Base-by-base conservation (phyloP, 2,113 vertebrate genomes). In the Chionomys nivalis region DNA sequence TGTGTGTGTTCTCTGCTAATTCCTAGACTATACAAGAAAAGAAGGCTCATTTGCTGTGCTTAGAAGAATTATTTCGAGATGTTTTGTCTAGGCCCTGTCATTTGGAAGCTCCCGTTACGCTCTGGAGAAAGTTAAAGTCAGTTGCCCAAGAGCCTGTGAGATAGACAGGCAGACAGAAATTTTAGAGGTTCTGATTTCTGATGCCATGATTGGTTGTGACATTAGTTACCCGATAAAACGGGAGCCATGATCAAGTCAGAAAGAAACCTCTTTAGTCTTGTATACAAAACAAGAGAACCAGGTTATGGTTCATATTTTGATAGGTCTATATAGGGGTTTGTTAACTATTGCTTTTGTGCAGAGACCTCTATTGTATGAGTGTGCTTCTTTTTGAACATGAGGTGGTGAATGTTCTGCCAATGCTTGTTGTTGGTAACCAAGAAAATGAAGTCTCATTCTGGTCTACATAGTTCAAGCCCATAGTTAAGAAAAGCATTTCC, bases 1-100 rank as follows among this genome's bases (percentile, higher is more conserved):
- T 97, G 96, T 97, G 96, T 98, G 96, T 86, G 49, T 96, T 97
- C 88, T 98, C 98, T 97, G 93, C 95, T 98, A 97, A 96, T 98
- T 96, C 96, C 98, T 97, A 97, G 96, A 97, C 97, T 97, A 73
- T 94, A 70, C 90, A 97, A 91, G 87, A 91, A 97, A 97, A 97
- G 93, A 79, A 89, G 97, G 98, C 96, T 97, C 94, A 98, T 98
- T 98, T 94, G 36, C 83, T 96, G 44, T 95, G 94, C 92, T 98
- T 96, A 87, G 96, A 98, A 96, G 78, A 86, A 94, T 86, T 87
- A 83, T 4, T 33, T 58, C 28, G 73, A 78, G 81, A 79, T 68
- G 55, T 13, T 96, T 26, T 49, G 85, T 91, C 47, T 93, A 90
- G 73, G 81, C 36, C 58, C 85, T 95, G 72, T 89, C 55, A 86